A percentile compares a stretch with the other conserved stretches of the same genome.
phyloP scores from a whole-genome alignment of 2,888 invertebrate genomes.

The Catocala nupta region DNA sequence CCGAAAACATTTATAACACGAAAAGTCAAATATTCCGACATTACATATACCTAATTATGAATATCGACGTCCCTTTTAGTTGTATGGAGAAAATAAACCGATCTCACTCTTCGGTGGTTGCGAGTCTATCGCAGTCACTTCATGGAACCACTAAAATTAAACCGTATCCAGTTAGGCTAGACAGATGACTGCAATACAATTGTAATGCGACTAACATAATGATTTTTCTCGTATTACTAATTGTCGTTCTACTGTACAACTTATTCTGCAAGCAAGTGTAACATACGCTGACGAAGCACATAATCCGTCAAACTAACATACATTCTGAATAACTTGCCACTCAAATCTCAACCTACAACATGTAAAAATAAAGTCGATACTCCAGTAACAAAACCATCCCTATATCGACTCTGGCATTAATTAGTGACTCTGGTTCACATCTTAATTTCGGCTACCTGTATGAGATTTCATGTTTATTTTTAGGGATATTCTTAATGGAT shows the following conservation, averaged over 20 bases:
- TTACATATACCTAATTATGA: no score
- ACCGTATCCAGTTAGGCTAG: no score
- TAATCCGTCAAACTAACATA: conserved; percentile 30
- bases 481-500: conserved; percentile 53
- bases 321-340: conserved; percentile 5
- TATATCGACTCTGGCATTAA: conserved; percentile 35
- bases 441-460: conserved; percentile 67
- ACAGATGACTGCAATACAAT: no score
- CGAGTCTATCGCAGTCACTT: no score
- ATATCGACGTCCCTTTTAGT: no score
- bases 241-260: not conserved
- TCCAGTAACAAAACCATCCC: not conserved
- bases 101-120: no score
- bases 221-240: no score
- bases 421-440: conserved; percentile 65
- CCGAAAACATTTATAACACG: no score
- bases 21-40: no score
- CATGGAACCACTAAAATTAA: no score
- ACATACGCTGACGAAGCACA: conserved; percentile 48
- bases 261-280: conserved; percentile 29
- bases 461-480: conserved; percentile 39
- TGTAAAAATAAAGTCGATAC: conserved; percentile 13
- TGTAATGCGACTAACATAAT: no score
- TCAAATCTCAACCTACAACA: not conserved
- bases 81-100: no score